phyloP scores from a whole-genome alignment of 2,113 vertebrate species.

The Centropus unirufus region DNA sequence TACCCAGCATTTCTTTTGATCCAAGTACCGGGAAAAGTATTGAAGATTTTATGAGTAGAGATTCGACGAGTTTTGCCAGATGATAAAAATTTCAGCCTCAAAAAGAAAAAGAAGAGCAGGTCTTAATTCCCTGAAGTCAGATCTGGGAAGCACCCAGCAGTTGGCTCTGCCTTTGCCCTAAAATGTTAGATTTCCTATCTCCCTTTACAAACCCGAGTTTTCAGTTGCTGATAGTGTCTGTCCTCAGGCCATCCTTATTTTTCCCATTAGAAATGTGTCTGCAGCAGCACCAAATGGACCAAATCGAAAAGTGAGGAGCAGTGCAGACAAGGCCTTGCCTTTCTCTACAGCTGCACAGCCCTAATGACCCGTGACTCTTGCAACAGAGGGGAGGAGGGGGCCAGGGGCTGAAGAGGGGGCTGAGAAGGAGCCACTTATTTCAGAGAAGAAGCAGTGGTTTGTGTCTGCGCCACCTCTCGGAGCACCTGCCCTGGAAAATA shows the following conservation, averaged over 20 bases:
- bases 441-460: neutral
- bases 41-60: neutral
- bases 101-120: neutral
- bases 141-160: neutral
- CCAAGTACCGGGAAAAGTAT: neutral
- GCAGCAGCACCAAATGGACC: neutral
- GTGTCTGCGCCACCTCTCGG: neutral
- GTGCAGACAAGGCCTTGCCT: neutral
- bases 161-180: neutral
- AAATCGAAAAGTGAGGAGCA: neutral
- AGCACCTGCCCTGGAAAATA: slow-evolving; percentile 2
- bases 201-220: neutral
- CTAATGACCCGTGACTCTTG: neutral
- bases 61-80: neutral
- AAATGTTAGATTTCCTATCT: neutral
- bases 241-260: neutral
- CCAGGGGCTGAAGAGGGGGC: neutral
- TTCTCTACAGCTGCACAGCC: neutral
- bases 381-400: neutral
- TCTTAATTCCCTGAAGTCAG: neutral
- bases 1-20: neutral
- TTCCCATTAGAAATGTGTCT: neutral
- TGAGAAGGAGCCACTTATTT: neutral
- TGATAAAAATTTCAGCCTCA: neutral
- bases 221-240: neutral